phyloP scores from a whole-genome alignment of 2,113 vertebrate genomes.

The Syngnathus scovelli region DNA sequence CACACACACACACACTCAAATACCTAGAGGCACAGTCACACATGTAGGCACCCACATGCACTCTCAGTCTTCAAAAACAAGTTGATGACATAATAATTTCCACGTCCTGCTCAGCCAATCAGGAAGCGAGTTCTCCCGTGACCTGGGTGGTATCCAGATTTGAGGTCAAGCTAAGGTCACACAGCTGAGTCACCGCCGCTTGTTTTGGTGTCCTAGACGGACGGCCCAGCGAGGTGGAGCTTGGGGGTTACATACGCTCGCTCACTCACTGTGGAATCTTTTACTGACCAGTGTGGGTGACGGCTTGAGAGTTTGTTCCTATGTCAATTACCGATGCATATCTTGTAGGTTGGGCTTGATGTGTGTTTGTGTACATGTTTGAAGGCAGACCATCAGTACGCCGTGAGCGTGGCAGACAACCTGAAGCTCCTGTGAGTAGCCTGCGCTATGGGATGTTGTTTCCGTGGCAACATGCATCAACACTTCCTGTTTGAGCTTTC shows the following conservation, averaged over 20 bases:
- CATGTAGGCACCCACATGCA: too few relatives aligned
- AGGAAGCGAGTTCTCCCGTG: neutral
- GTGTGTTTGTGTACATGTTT: constrained; percentile 25
- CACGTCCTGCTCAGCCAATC: neutral
- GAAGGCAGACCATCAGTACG: constrained; percentile 72
- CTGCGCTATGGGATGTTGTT: constrained; percentile 26
- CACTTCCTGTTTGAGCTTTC: constrained; percentile 10
- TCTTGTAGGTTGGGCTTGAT: neutral
- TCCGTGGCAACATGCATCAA: constrained; percentile 20
- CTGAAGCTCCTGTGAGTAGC: constrained; percentile 71
- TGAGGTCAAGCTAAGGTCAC: neutral
- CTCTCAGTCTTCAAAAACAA: neutral
- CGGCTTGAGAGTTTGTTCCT: neutral
- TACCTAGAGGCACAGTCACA: too few relatives aligned
- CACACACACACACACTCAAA: too few relatives aligned
- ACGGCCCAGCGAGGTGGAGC: neutral
- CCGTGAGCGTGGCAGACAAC: constrained; percentile 70
- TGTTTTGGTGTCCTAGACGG: neutral
- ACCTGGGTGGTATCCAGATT: neutral
- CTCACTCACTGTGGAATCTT: neutral
- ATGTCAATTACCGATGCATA: constrained; percentile 8
- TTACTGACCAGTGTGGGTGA: neutral
- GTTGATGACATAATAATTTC: neutral
- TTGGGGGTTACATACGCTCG: neutral
- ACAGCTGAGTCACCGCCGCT: neutral